Base-by-base conservation (phyloP, 1,140 invertebrate species). In the Rhopalosiphum padi region DNA sequence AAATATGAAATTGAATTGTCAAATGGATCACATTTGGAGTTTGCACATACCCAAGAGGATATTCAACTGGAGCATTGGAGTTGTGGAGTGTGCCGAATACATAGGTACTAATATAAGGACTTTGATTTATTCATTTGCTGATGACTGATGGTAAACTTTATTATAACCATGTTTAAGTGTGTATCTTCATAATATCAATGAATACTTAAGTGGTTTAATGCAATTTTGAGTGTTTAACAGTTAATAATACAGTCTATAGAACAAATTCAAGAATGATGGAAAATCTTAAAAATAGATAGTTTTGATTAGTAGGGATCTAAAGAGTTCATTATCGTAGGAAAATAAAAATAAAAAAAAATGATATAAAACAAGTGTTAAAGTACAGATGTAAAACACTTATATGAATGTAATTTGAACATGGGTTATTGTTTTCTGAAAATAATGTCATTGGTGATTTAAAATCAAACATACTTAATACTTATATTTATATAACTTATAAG, bases 151-250 rank as follows among this genome's bases (percentile, higher is more conserved):
- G 30, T n/a, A 35, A 77, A 77, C 30, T 77, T n/a, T 77, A 77
- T 77, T 77, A 35, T 35, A 77, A 77, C 60, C 60, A 35, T n/a
- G 60, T 77, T 23, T 21, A 77, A 77, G 60, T 77, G 60, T 77
- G 60, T 77, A 35, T 18, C n/a, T n/a, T 6, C 60, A 77, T 77
- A 77, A 77, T 77, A 77, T 77, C 60, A 77, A n/a, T 77, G 15
- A 77, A 77, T 11, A 77, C 60, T n/a, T 77, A 77, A 77, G 60
- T 77, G 60, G 60, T n/a, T 77, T 77, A 77, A 77, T 77, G 30
- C n/a, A 77, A n/a, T 77, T 77, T 77, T 77, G 60, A 77, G 60
- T 77, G 60, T 77, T 77, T n/a, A 77, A 77, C 60, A 77, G 60
- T 77, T 77, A 77, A 77, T 77, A 68, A 68, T 35, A 77, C 30